phyloP scores from a whole-genome alignment of 1,140 invertebrate genomes.

The Eupeodes corollae region DNA sequence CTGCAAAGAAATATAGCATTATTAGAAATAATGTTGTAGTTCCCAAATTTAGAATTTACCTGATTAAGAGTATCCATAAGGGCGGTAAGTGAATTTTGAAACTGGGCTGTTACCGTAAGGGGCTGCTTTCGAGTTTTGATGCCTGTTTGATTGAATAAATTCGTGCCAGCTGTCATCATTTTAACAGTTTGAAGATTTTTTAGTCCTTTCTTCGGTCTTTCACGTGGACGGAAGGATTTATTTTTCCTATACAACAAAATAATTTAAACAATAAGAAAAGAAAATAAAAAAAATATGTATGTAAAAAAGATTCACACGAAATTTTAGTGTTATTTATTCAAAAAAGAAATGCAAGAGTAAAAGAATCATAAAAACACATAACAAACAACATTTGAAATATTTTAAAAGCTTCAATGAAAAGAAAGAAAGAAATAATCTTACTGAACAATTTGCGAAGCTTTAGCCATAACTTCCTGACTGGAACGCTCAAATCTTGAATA shows the following conservation, averaged over 20 bases:
- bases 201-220: conserved; percentile 64
- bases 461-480: conserved; percentile 50
- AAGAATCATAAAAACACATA: not conserved
- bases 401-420: not conserved
- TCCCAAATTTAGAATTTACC: not conserved
- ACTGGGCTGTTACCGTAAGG: conserved; percentile 86
- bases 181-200: conserved; percentile 86
- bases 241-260: conserved; percentile 61
- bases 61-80: conserved; percentile 90
- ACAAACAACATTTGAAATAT: not conserved
- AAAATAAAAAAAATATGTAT: too few relatives aligned
- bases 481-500: not conserved
- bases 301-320: too few relatives aligned
- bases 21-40: not conserved
- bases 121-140: conserved; percentile 71
- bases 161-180: conserved; percentile 50
- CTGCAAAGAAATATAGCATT: conserved; percentile 1
- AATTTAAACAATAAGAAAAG: too few relatives aligned
- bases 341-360: not conserved
- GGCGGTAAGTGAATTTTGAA: conserved; percentile 80
- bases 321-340: too few relatives aligned
- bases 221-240: conserved; percentile 74
- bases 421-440: conserved; percentile 35
- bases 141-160: conserved; percentile 32
- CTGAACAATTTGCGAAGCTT: conserved; percentile 74